phyloP scores from a whole-genome alignment of 2,797 vertebrate species.

The Coregonus suidteri region DNA sequence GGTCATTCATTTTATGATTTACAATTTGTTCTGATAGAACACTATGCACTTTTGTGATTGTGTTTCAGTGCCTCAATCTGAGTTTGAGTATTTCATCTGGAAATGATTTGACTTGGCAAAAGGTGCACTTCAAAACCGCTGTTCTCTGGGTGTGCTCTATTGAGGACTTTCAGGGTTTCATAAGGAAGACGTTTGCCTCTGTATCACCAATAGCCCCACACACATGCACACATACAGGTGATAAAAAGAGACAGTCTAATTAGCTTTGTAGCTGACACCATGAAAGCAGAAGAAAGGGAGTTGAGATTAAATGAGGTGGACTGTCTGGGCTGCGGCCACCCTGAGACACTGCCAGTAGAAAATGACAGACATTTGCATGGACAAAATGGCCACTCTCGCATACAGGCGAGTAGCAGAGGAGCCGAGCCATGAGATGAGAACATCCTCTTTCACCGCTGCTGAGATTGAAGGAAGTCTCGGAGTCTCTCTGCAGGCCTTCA shows the following conservation, averaged over 20 bases:
- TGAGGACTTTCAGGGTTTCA: neutral
- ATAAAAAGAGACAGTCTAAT: constrained; percentile 27
- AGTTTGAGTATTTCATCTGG: neutral
- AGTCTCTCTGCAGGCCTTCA: neutral
- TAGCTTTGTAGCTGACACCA: constrained; percentile 46
- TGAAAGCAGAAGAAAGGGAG: constrained; percentile 58
- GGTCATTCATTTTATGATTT: neutral
- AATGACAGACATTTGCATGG: neutral
- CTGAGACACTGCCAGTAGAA: neutral
- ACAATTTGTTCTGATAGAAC: neutral
- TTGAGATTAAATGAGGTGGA: neutral
- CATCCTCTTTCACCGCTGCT: neutral
- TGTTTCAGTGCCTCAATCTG: constrained; percentile 4
- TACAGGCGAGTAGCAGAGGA: neutral
- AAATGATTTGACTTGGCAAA: neutral
- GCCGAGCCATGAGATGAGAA: neutral
- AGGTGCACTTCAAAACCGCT: neutral
- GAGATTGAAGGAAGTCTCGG: constrained; percentile 7
- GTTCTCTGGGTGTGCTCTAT: neutral
- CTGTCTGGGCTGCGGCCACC: neutral
- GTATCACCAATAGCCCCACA: neutral
- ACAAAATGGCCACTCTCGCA: neutral
- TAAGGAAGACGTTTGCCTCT: neutral
- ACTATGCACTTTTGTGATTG: constrained; percentile 10
- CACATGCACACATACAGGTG: constrained; percentile 28